Percentiles rank a stretch among this genome's conserved stretches.
Evolutionary conservation across 2,888 invertebrate genomes (phyloP).

Genomic region (Pachliopta kotzebuea): DNA sequence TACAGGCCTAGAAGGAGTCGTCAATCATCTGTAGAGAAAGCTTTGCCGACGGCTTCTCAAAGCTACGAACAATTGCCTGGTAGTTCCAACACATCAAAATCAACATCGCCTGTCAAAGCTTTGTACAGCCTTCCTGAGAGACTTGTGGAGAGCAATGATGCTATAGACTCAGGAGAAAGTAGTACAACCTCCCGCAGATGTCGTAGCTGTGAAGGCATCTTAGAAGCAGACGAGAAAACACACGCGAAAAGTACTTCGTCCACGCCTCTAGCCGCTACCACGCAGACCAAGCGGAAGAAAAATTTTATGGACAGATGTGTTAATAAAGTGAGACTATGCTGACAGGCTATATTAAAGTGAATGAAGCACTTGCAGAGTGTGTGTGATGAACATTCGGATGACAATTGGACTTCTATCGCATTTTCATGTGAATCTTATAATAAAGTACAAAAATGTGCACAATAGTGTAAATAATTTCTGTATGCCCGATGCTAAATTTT

Average conservation of each 20-base stretch:
- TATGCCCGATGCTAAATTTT: conserved; percentile 52
- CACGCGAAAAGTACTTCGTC: conserved; percentile 80
- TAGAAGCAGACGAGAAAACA: conserved; percentile 76
- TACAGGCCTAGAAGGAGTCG: conserved; percentile 72
- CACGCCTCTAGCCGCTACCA: conserved; percentile 78
- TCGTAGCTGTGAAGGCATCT: conserved; percentile 83
- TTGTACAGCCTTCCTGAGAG: conserved; percentile 69
- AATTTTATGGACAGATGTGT: conserved; percentile 93
- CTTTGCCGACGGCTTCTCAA: conserved; percentile 61
- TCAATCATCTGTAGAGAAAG: conserved; percentile 66
- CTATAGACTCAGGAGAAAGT: conserved; percentile 55
- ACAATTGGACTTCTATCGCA: conserved; percentile 67
- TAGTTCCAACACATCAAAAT: conserved; percentile 66
- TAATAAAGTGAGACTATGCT: conserved; percentile 89
- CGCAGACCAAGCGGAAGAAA: conserved; percentile 84
- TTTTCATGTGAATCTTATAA: conserved; percentile 67
- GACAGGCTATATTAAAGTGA: conserved; percentile 54
- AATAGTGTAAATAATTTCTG: conserved; percentile 73
- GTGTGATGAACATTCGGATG: conserved; percentile 53
- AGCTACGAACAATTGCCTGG: conserved; percentile 70
- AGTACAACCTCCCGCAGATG: conserved; percentile 66
- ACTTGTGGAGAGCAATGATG: conserved; percentile 66
- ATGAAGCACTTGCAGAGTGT: conserved; percentile 63
- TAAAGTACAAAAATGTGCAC: conserved; percentile 78
- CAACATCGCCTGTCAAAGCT: conserved; percentile 67